Percentiles rank a stretch among this genome's conserved stretches.
phyloP scores from a whole-genome alignment of 2,113 vertebrate species.

The Sardina pilchardus region DNA sequence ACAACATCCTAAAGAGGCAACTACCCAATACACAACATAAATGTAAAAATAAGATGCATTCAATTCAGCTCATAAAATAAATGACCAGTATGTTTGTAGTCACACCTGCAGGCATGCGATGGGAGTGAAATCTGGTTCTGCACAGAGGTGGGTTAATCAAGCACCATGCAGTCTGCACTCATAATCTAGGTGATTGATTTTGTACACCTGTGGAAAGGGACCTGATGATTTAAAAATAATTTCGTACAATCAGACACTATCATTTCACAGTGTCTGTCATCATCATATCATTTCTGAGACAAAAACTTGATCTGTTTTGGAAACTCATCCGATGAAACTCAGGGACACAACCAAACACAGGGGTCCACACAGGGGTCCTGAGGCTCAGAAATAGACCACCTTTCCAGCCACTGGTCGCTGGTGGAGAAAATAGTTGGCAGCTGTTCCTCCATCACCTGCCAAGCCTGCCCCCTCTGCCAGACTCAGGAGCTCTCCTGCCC shows the following conservation, averaged over 20 bases:
- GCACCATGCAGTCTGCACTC: too few species aligned
- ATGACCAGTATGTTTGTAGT: not conserved
- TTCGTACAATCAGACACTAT: not conserved
- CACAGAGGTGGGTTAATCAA: not conserved
- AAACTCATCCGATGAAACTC: not conserved
- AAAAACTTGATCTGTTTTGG: not conserved
- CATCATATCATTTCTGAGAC: not conserved
- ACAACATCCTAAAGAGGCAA: not conserved
- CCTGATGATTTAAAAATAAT: too few species aligned
- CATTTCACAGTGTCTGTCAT: not conserved
- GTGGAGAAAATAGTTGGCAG: not conserved
- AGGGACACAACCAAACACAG: not conserved
- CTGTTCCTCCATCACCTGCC: not conserved
- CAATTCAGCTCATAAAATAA: not conserved
- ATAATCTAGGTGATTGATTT: too few species aligned
- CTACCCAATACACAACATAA: not conserved
- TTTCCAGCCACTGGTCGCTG: not conserved
- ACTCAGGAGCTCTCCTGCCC: not conserved
- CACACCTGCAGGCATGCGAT: not conserved
- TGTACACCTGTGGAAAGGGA: too few species aligned
- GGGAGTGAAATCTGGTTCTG: not conserved
- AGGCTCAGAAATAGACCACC: not conserved
- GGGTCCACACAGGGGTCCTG: not conserved
- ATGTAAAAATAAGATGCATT: not conserved
- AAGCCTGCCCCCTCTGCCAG: slow-evolving; percentile 4